These are phyloP conservation scores for Dromococcyx pavoninus DNA, from an alignment of 2,797 vertebrate genomes.

Conservation along the genomic window DNA sequence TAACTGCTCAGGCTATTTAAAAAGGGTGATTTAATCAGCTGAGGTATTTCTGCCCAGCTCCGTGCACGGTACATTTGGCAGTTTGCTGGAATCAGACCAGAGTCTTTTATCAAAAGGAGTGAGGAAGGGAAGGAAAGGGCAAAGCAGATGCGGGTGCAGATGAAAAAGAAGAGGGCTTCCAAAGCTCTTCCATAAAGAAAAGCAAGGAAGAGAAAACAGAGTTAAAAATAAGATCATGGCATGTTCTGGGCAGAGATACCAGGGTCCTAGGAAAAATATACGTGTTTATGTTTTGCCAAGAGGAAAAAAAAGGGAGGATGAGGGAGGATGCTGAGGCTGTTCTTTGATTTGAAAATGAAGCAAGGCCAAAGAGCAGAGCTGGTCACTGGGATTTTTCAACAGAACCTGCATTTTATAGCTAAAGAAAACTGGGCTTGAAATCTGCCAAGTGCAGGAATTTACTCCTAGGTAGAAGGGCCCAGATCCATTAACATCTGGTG, in stretches of 20 bases:
- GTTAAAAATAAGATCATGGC: constrained; percentile 56
- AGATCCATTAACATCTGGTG: accelerated
- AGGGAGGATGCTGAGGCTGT: constrained; percentile 55
- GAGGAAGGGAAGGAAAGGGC: constrained; percentile 55
- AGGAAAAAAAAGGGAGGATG: constrained; percentile 61
- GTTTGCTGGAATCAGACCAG: constrained; percentile 29
- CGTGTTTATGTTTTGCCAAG: neutral
- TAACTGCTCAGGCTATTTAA: constrained; percentile 52
- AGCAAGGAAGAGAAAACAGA: constrained; percentile 35
- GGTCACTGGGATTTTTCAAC: constrained; percentile 12
- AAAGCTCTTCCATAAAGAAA: constrained; percentile 37
- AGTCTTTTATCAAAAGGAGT: constrained; percentile 24
- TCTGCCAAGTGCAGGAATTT: neutral
- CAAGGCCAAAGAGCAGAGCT: constrained; percentile 40
- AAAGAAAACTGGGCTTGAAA: neutral
- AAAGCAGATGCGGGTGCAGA: constrained; percentile 47
- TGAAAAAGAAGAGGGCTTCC: neutral
- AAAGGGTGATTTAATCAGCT: constrained; percentile 58
- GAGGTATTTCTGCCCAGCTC: constrained; percentile 57
- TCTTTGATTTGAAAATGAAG: constrained; percentile 54
- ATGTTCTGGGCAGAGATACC: constrained; percentile 64
- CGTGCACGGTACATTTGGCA: constrained; percentile 10
- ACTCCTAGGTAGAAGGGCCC: neutral
- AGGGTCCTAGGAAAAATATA: constrained; percentile 48
- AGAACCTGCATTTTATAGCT: neutral